Conservation (phyloP, 2,888 invertebrate species). For the Amblyjoppa proteus region DNA sequence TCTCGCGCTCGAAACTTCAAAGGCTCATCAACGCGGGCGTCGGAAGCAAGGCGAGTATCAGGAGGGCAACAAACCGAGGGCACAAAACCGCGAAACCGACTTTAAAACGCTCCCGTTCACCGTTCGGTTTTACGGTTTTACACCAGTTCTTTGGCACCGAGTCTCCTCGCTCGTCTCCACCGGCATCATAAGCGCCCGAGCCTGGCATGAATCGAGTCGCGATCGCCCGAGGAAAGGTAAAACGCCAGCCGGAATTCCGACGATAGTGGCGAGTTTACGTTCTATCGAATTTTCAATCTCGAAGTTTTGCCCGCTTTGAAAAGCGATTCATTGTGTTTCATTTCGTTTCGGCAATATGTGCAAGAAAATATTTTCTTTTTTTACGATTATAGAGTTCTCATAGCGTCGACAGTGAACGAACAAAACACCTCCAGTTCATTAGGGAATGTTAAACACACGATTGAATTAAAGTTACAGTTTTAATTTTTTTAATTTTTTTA, state of each 20-base stretch:
- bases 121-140: constrained; percentile 56
- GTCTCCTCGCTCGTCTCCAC: background rate
- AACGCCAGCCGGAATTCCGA: background rate
- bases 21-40: constrained; percentile 33
- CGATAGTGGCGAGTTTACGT: background rate
- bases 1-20: constrained; percentile 9
- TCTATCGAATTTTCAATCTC: background rate
- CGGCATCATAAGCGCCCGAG: constrained; percentile 8
- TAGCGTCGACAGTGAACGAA: background rate
- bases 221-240: constrained; percentile 9
- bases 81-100: constrained; percentile 21
- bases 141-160: constrained; percentile 26
- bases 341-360: background rate
- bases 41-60: constrained; percentile 44
- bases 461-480: no score
- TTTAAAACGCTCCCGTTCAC: constrained; percentile 26
- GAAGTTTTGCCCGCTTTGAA: background rate
- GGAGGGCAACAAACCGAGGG: constrained; percentile 37
- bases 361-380: background rate
- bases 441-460: background rate
- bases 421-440: no score
- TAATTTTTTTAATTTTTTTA: no score
- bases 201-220: constrained; percentile 44
- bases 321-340: constrained; percentile 12
- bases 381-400: background rate